Evolutionary conservation across 2,797 vertebrate genomes (phyloP), one percentile per base, ranked within the genome.

Genomic region (Champsocephalus esox): DNA sequence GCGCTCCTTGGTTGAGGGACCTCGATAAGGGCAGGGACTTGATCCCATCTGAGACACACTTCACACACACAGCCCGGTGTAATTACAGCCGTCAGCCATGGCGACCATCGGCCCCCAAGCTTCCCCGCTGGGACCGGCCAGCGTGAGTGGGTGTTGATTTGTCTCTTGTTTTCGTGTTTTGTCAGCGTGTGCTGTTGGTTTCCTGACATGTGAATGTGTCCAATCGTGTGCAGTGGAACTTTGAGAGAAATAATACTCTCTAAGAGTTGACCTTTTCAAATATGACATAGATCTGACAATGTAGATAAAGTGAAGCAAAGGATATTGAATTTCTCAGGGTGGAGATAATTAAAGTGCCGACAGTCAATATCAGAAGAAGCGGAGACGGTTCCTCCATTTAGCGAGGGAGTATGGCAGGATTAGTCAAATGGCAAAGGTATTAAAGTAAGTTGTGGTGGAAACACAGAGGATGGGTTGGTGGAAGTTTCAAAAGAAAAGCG

Each of bases 51-150:
- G 73, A 79, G 70, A 79, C 71, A 73, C 64, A 74, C 57, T 72
- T 60, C 67, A 28, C 28, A 75, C 69, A 80, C 57, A 79, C 49
- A 70, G 79, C 80, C 50, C 17, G 34, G 63, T 81, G 85, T 87
- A 87, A 90, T 87, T 92, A 90, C 85, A 83, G 70, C 43, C 32
- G 21, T 44, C 54, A 59, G 77, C 83, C n/a, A 45, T 16, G 75
- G 16, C 77, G 75, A 82, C 81, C 73, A 55, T 67, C 64, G 64
- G 71, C 61, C 64, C 44, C 60, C n/a, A 28, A 70, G 79, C 71
- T 19, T 71, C 67, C 50, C 72, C 61, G 10, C 54, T 24, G 58
- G 21, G 51, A 32, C 41, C 48, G 16, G 38, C 2, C 0, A 24
- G 41, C 17, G 12, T 61, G 11, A 9, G 56, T 51, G 12, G 66